These are phyloP conservation scores for Aphodius granarius DNA, from an alignment of 2,888 invertebrate genomes.

Conservation along the genomic window DNA sequence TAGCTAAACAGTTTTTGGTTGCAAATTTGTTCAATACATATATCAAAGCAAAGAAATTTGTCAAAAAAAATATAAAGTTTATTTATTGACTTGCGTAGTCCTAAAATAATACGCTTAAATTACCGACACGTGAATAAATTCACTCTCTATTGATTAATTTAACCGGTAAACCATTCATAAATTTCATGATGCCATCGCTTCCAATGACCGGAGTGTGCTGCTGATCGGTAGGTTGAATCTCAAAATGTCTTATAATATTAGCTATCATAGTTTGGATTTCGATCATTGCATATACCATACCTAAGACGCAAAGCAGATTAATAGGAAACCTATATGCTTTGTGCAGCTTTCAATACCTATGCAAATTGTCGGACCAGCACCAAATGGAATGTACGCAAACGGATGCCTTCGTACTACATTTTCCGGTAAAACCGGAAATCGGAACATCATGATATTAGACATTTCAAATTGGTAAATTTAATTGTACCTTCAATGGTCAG, in stretches of 20 bases:
- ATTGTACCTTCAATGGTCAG: conserved; percentile 46
- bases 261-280: conserved; percentile 30
- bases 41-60: too few relatives aligned
- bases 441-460: too few relatives aligned
- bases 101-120: too few relatives aligned
- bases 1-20: too few relatives aligned
- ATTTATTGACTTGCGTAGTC: too few relatives aligned
- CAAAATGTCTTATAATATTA: conserved; percentile 31
- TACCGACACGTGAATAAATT: too few relatives aligned
- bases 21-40: too few relatives aligned
- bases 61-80: too few relatives aligned
- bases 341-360: conserved; percentile 15
- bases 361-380: conserved; percentile 26
- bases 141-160: too few relatives aligned
- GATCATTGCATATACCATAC: conserved; percentile 32
- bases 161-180: conserved; percentile 32
- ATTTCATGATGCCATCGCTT: conserved; percentile 31
- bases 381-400: conserved; percentile 26
- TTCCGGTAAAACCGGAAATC: conserved; percentile 24
- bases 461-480: too few relatives aligned
- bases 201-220: conserved; percentile 28
- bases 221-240: conserved; percentile 30
- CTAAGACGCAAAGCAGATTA: too few relatives aligned
- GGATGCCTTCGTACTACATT: conserved; percentile 17
- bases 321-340: background rate